Percentiles rank a stretch among this genome's conserved stretches.
These are phyloP conservation scores for Vulpes vulpes DNA, from an alignment of 2,113 vertebrate genomes.

Conservation along the genomic window DNA sequence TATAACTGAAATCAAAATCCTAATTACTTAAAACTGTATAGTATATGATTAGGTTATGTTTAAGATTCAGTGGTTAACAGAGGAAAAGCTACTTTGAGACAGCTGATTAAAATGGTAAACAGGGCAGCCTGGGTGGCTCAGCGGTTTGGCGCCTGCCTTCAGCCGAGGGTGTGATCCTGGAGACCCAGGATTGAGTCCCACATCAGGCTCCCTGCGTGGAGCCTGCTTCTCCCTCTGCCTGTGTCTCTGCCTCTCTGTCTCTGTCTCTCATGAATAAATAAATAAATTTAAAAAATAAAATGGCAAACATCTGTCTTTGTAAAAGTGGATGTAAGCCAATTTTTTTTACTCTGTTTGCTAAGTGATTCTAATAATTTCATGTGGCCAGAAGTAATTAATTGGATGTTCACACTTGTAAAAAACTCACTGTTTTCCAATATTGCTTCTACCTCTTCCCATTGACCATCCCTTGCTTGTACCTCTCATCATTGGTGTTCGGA, in stretches of 20 bases:
- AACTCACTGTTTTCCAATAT: background rate
- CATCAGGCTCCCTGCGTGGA: too few species aligned
- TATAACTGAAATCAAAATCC: background rate
- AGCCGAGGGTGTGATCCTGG: too few species aligned
- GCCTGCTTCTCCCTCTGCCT: too few species aligned
- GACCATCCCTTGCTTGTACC: background rate
- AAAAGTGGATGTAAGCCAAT: constrained; percentile 6
- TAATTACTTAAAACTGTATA: background rate
- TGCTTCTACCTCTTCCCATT: background rate
- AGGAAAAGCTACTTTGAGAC: background rate
- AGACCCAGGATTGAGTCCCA: too few species aligned
- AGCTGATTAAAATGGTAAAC: background rate
- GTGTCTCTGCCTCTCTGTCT: too few species aligned
- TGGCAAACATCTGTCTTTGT: constrained; percentile 25
- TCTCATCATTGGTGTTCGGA: constrained; percentile 1
- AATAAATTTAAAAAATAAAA: background rate
- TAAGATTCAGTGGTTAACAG: constrained; percentile 11
- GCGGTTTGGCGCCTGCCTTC: too few species aligned
- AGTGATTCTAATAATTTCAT: constrained; percentile 51
- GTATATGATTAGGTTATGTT: background rate
- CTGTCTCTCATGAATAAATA: too few species aligned
- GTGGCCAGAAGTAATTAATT: constrained; percentile 38
- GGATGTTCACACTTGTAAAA: constrained; percentile 45
- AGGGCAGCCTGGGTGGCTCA: background rate
- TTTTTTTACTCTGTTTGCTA: constrained; percentile 17